Conservation (phyloP, 2,113 vertebrate genomes). For the Neogobius melanostomus region DNA sequence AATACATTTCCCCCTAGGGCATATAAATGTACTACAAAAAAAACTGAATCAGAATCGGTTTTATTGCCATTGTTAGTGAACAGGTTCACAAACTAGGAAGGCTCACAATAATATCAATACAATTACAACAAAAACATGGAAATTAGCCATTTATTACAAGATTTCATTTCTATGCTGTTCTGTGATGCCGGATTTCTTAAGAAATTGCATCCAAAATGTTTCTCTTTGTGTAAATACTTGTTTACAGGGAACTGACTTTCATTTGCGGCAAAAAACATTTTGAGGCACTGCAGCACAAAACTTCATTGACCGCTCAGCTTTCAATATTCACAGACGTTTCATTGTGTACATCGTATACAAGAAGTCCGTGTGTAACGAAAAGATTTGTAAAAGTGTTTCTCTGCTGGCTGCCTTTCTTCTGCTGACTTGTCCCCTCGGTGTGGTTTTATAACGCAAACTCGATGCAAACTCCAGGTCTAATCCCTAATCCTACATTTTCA, state of each 20-base stretch:
- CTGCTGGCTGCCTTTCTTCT: constrained; percentile 16
- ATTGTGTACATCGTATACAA: neutral
- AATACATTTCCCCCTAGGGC: too few species aligned
- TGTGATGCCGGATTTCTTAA: neutral
- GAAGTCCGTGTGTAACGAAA: neutral
- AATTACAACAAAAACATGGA: too few species aligned
- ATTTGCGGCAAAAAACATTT: constrained; percentile 20
- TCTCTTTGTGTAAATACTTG: neutral
- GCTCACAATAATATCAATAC: too few species aligned
- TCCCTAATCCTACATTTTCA: constrained; percentile 56
- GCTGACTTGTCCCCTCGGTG: constrained; percentile 6
- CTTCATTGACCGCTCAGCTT: constrained; percentile 29
- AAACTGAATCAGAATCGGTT: too few species aligned
- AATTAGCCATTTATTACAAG: too few species aligned
- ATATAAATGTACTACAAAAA: too few species aligned
- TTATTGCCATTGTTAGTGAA: too few species aligned
- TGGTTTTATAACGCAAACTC: constrained; percentile 12
- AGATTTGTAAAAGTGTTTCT: constrained; percentile 16
- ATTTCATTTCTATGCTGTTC: too few species aligned
- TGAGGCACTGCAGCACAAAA: constrained; percentile 9
- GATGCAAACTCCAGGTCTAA: constrained; percentile 40
- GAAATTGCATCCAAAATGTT: neutral
- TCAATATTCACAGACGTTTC: constrained; percentile 3
- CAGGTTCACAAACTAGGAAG: too few species aligned
- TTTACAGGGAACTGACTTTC: neutral